These are phyloP conservation scores for Poicephalus meyeri DNA, from an alignment of 2,113 vertebrate genomes.

Conservation along the genomic window DNA sequence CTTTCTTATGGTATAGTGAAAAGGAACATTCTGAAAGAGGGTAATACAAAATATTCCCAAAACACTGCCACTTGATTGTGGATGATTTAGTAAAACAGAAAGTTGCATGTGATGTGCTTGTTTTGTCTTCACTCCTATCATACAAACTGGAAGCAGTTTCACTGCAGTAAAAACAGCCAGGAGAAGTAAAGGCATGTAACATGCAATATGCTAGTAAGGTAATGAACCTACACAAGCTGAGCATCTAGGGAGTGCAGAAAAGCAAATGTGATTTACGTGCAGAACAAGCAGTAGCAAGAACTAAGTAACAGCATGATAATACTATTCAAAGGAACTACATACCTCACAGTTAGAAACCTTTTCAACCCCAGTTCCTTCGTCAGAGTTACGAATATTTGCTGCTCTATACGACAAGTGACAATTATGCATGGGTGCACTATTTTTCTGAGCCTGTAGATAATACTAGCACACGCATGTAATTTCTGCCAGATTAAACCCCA, in stretches of 20 bases:
- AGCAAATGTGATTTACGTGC: not conserved
- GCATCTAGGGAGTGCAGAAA: not conserved
- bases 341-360: not conserved
- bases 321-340: not conserved
- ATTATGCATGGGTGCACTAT: not conserved
- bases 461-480: not conserved
- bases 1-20: not conserved
- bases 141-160: not conserved
- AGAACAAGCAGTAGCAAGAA: not conserved
- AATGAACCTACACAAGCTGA: not conserved
- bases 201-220: not conserved
- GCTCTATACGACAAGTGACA: not conserved
- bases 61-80: not conserved
- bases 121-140: not conserved
- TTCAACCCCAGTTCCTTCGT: not conserved
- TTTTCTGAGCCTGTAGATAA: not conserved
- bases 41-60: not conserved
- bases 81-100: not conserved
- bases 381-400: not conserved
- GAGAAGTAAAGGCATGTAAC: not conserved
- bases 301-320: not conserved
- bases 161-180: not conserved
- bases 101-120: not conserved
- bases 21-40: not conserved
- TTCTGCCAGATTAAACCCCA: not conserved